Evolutionary conservation across 2,113 vertebrate species (phyloP), one percentile per base, ranked within the genome.

Genomic region (Spea bombifrons): DNA sequence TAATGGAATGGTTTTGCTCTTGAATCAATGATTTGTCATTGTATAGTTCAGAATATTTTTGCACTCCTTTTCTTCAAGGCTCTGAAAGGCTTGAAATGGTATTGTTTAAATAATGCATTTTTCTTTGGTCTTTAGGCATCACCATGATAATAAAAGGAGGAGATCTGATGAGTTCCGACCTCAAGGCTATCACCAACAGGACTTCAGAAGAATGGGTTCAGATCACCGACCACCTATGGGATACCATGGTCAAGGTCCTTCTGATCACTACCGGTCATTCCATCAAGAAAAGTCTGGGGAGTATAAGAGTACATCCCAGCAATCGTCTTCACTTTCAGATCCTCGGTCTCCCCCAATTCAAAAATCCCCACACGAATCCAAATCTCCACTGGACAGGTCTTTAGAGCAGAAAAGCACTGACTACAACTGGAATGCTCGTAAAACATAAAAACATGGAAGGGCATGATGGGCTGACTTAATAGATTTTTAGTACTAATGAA

Each of bases 291-390:
- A 94, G 82, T 43, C 87, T 8, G 89, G 87, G n/a, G 92, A 94
- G 0, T 93, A 93, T 84, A 97, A 97, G 83, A 92, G 95, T 59
- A 91, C 91, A 61, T 91, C 95, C 5, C 93, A 92, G 17, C 87
- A 89, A 0, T 49, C 90, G 55, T 87, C 90, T 0, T 73, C 92
- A 0, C 87, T 91, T 76, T 87, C 90, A 59, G 97, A 98, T 83
- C 97, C 96, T 46, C 97, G 96, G 73, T 98, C 97, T 0, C 96
- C 96, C 2, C 95, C 94, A 79, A 89, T 91, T 30, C 97, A 98
- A 88, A 97, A 95, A 84, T 98, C 97, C 45, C 97, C 97, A 0
- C 95, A 95, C 0, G 96, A 98, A 67, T 90, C 94, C 10, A 96
- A 94, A 85, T 92, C 92, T 75, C 92, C 93, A 64, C 81, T 93